phyloP scores from a whole-genome alignment of 2,113 vertebrate genomes.

The Rousettus leschenaultii region DNA sequence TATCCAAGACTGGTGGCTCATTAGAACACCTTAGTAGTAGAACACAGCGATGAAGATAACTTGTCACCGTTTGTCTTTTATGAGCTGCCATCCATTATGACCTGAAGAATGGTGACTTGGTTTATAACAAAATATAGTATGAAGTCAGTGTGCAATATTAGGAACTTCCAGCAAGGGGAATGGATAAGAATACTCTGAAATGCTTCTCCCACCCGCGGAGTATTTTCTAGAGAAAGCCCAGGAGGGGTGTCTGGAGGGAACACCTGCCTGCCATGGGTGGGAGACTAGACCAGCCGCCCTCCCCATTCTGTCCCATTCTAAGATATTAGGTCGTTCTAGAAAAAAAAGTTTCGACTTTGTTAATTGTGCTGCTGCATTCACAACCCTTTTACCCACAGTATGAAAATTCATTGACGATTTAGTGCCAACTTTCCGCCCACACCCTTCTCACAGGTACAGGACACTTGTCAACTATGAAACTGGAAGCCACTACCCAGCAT shows the following conservation, averaged over 20 bases:
- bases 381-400: not conserved
- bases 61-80: not conserved
- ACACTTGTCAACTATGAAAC: not conserved
- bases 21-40: not conserved
- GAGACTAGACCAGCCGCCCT: not conserved
- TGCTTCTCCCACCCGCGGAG: too few species aligned
- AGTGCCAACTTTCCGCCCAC: not conserved
- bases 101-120: not conserved
- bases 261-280: rapidly evolving
- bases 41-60: not conserved
- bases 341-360: not conserved
- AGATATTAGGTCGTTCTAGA: not conserved
- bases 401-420: not conserved
- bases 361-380: not conserved
- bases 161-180: not conserved
- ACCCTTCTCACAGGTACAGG: not conserved
- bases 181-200: too few species aligned
- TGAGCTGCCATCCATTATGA: not conserved
- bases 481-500: not conserved
- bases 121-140: not conserved
- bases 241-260: not conserved
- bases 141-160: not conserved
- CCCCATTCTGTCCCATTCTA: not conserved
- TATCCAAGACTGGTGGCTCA: not conserved
- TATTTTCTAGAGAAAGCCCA: not conserved